Conservation (phyloP, 1,140 invertebrate genomes). For the Agrilus planipennis region DNA sequence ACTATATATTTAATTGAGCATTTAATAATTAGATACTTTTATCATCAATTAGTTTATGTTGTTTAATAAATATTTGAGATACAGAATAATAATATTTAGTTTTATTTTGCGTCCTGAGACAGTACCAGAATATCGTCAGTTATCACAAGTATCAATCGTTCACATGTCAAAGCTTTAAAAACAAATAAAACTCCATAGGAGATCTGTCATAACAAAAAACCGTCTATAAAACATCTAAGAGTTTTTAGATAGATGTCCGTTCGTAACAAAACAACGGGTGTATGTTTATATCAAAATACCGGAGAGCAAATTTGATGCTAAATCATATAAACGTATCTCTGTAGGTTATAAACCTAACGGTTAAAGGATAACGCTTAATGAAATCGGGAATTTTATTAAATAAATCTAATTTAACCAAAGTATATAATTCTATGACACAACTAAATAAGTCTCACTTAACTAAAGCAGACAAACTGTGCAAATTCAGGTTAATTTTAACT, state of each 20-base stretch:
- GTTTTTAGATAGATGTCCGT: conserved; percentile 38
- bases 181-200: conserved; percentile 34
- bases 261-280: too few relatives aligned
- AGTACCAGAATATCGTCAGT: too few relatives aligned
- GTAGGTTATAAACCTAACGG: conserved; percentile 35
- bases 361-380: conserved; percentile 32
- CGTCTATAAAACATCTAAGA: conserved; percentile 35
- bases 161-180: conserved; percentile 30
- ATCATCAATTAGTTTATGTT: too few relatives aligned
- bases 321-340: conserved; percentile 31
- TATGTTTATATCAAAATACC: conserved; percentile 33
- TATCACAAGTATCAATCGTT: conserved; percentile 37
- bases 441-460: neutral
- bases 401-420: neutral
- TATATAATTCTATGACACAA: neutral
- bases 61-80: too few relatives aligned
- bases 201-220: conserved; percentile 36
- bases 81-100: too few relatives aligned
- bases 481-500: neutral
- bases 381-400: conserved; percentile 25
- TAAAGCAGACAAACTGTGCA: neutral
- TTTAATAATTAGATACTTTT: too few relatives aligned
- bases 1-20: too few relatives aligned
- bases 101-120: too few relatives aligned
- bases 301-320: conserved; percentile 33